phyloP scores from a whole-genome alignment of 2,888 invertebrate genomes.

The Nesidiocoris tenuis region DNA sequence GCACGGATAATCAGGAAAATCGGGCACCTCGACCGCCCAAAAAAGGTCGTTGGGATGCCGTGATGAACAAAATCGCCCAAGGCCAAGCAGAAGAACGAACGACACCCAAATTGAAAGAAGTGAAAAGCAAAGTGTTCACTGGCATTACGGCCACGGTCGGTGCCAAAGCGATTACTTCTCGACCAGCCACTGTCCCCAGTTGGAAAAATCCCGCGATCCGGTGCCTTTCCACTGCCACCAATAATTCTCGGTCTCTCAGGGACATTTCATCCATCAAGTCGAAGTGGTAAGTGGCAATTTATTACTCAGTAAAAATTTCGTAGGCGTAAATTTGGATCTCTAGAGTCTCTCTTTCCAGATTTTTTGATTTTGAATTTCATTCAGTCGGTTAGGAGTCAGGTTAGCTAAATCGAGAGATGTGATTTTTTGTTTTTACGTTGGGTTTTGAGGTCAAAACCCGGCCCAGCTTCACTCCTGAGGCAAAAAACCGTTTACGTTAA shows the following conservation, averaged over 20 bases:
- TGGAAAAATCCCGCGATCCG: conserved; percentile 44
- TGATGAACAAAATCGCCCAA: conserved; percentile 78
- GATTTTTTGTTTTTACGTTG: too few species aligned
- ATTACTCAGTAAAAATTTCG: too few species aligned
- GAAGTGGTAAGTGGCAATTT: conserved; percentile 49
- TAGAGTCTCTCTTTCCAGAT: too few species aligned
- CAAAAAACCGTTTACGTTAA: too few species aligned
- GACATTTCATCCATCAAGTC: conserved; percentile 49
- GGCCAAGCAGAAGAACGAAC: conserved; percentile 68
- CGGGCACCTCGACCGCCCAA: conserved; percentile 63
- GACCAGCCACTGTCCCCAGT: conserved; percentile 35
- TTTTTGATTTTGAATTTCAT: too few species aligned
- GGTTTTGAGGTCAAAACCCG: too few species aligned
- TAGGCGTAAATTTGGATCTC: too few species aligned
- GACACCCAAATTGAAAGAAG: conserved; percentile 73
- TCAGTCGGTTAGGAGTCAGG: too few species aligned
- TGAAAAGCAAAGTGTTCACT: conserved; percentile 77
- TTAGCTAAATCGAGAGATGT: too few species aligned
- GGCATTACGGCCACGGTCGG: conserved; percentile 44
- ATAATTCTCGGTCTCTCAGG: conserved; percentile 49
- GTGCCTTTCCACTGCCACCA: conserved; percentile 47
- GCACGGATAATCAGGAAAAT: conserved; percentile 59
- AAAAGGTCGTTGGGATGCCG: conserved; percentile 75
- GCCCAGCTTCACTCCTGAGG: too few species aligned
- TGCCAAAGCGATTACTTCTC: conserved; percentile 10